Base-by-base conservation (phyloP, 2,797 vertebrate species). In the Antennarius maculatus region DNA sequence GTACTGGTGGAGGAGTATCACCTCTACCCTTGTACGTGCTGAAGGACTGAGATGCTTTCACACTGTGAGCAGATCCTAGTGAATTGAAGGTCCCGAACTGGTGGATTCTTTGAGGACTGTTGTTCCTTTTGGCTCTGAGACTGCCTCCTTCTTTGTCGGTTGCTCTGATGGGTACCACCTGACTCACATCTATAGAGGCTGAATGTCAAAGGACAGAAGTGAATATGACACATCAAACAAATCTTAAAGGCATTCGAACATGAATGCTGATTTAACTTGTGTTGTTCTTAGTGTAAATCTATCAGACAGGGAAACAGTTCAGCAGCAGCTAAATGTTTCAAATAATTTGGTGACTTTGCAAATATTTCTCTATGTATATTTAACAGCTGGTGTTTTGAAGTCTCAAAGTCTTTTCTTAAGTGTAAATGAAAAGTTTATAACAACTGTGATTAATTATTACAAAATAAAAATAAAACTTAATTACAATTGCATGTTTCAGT, bases 141-240 rank as follows among this genome's bases (percentile, higher is more conserved):
- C 89, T 79, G n/a, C 85, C 89, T 16, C 96, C 95, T 5, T 95
- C 96, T 68, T 93, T 95, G 27, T 87, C 92, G 0, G 70, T 75
- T 12, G 89, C 75, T 83, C 92, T 93, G 71, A 91, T 91, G n/a
- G 95, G 92, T 1, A 95, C 50, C 68, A 94, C 74, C 70, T 93
- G 85, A 39, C 57, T 90, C 60, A 94, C 76, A 10, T 94, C 93
- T 45, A 93, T 89, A 13, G 84, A 81, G 0, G 92, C 93, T 94
- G 80, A 17, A 66, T 6, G 58, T 10, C 54, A 14, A 70, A 49
- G 59, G 8, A 71, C 5, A 67, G 34, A 39, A 9, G 7, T 4
- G 3, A 41, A 34, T 9, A 56, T n/a, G 3, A 29, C 15, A 5
- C 18, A 52, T 27, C n/a, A n/a, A 29, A 2, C 16, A 47, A 46